phyloP scores from a whole-genome alignment of 1,140 invertebrate genomes.

The Laupala kohalensis region DNA sequence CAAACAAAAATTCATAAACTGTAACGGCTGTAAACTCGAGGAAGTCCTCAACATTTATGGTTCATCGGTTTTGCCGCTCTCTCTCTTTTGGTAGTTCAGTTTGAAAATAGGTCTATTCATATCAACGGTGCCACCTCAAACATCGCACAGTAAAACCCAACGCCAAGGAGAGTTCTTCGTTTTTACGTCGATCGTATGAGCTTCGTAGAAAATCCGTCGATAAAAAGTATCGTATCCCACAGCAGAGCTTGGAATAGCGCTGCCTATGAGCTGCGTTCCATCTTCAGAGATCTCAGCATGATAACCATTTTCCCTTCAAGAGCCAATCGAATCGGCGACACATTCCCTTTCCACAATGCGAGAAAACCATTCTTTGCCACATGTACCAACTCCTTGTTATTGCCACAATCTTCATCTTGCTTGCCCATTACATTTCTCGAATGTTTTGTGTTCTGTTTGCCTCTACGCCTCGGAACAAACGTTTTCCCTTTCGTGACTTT shows the following conservation, averaged over 20 bases:
- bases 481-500: too few species aligned
- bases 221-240: background rate
- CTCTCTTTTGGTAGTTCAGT: too few species aligned
- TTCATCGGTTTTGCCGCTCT: too few species aligned
- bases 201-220: background rate
- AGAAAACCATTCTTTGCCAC: background rate
- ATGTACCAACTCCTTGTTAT: too few species aligned
- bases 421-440: too few species aligned
- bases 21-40: too few species aligned
- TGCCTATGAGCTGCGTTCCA: background rate
- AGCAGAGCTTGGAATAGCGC: background rate
- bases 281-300: background rate
- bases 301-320: background rate
- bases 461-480: too few species aligned
- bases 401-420: background rate
- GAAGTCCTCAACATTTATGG: too few species aligned
- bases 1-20: too few species aligned
- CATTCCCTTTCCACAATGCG: background rate
- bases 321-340: background rate
- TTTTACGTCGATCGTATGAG: background rate
- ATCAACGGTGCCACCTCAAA: too few species aligned
- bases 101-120: too few species aligned
- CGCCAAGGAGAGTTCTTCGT: background rate
- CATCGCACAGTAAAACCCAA: background rate
- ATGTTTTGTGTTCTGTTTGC: too few species aligned